Evolutionary conservation across 2,888 invertebrate species (phyloP).

Genomic region (Pomacea canaliculata): DNA sequence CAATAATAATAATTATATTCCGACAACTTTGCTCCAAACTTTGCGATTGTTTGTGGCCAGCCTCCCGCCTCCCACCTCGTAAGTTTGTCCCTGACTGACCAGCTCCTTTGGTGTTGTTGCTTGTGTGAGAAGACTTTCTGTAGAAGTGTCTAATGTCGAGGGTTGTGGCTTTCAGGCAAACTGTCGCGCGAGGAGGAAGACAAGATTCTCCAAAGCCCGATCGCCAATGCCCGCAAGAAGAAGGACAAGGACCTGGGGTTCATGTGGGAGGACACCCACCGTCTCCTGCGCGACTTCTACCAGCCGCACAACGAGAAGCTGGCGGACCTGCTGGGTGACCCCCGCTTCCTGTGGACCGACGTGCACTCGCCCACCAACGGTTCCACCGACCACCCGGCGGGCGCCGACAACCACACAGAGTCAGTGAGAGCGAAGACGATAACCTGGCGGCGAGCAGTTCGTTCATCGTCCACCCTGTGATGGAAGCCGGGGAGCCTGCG

Average conservation of each 20-base stretch:
- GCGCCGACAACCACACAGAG: background rate
- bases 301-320: conserved; percentile 46
- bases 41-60: no score
- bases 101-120: no score
- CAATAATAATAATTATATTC: no score
- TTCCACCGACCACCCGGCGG: background rate
- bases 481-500: no score
- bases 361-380: background rate
- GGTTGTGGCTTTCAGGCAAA: conserved; percentile 36
- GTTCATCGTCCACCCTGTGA: no score
- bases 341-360: conserved; percentile 28
- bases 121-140: no score
- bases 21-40: no score
- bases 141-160: no score
- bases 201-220: conserved; percentile 28
- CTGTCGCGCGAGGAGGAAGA: conserved; percentile 39
- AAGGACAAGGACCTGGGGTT: conserved; percentile 43
- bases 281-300: conserved; percentile 46
- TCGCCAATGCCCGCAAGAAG: conserved; percentile 41
- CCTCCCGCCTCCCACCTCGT: no score
- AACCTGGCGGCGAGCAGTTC: no score
- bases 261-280: conserved; percentile 46
- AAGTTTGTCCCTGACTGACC: no score
- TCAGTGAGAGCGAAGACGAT: no score
- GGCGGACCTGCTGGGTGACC: conserved; percentile 29